Conservation (phyloP, 2,113 vertebrate genomes). For the Clarias macrocephalus region DNA sequence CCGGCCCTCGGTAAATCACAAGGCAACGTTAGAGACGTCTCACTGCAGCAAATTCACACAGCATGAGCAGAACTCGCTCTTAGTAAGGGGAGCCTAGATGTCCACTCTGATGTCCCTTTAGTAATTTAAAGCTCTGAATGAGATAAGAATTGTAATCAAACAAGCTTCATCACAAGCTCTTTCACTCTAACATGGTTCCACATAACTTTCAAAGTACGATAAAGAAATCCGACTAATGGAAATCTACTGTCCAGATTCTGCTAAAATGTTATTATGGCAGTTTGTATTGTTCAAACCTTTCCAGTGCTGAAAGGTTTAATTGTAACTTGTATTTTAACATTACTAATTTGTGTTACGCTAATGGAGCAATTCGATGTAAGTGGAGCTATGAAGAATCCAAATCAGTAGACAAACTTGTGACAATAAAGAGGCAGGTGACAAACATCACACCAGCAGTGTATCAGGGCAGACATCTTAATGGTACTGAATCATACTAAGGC, state of each 20-base stretch:
- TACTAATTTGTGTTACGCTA: not conserved
- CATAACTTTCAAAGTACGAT: not conserved
- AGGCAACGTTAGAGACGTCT: not conserved
- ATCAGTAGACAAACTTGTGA: not conserved
- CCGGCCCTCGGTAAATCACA: constrained; percentile 30
- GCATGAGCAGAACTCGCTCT: not conserved
- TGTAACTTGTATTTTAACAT: not conserved
- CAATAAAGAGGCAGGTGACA: not conserved
- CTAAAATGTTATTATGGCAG: not conserved
- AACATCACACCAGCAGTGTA: no score
- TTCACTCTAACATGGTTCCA: not conserved
- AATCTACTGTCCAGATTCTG: not conserved
- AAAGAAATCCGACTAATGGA: not conserved
- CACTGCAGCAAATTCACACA: constrained; percentile 16
- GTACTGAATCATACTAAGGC: no score
- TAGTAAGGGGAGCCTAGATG: not conserved
- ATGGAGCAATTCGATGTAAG: not conserved
- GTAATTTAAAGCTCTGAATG: constrained; percentile 5
- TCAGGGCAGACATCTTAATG: not conserved
- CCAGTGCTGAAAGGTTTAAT: not conserved
- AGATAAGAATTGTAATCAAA: constrained; percentile 16
- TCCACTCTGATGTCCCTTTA: not conserved
- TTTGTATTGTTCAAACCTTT: not conserved
- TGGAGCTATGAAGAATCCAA: not conserved
- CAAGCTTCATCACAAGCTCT: not conserved